Evolutionary conservation across 2,888 invertebrate genomes (phyloP).

Genomic region (Hyppa rectilinea): DNA sequence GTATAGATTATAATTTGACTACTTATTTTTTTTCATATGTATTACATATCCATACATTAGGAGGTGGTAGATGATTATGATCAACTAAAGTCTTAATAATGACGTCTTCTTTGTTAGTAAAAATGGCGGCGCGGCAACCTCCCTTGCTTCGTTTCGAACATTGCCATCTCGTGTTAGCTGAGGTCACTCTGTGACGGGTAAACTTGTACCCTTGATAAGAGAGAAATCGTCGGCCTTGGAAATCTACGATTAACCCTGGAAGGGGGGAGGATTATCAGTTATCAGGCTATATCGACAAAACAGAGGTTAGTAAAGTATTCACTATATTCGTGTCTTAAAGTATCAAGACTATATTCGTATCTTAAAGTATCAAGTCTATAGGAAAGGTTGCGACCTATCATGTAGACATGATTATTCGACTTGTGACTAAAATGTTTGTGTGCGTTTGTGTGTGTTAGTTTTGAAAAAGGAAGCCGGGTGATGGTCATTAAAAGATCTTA

Average conservation of each 20-base stretch:
- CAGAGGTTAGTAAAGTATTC: neutral
- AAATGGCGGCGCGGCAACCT: slow-evolving; percentile 43
- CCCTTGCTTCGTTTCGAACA: slow-evolving; percentile 25
- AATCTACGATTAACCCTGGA: slow-evolving; percentile 18
- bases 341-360: neutral
- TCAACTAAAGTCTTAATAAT: slow-evolving; percentile 34
- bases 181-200: slow-evolving; percentile 14
- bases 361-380: neutral
- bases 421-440: slow-evolving; percentile 2
- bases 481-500: neutral
- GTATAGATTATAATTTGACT: no score
- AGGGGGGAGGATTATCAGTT: neutral
- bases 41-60: neutral
- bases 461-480: no score
- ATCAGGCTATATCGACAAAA: neutral
- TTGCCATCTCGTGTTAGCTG: slow-evolving; percentile 30
- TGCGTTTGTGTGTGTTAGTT: neutral
- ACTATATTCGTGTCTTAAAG: neutral
- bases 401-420: neutral
- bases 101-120: slow-evolving; percentile 53
- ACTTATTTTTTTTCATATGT: neutral
- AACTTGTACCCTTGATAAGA: slow-evolving; percentile 40
- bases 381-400: neutral
- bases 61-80: slow-evolving; percentile 27
- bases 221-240: slow-evolving; percentile 16